These are phyloP conservation scores for Exaiptasia diaphana DNA, from an alignment of 64 coral and sea anemone genomes.

Conservation along the genomic window DNA sequence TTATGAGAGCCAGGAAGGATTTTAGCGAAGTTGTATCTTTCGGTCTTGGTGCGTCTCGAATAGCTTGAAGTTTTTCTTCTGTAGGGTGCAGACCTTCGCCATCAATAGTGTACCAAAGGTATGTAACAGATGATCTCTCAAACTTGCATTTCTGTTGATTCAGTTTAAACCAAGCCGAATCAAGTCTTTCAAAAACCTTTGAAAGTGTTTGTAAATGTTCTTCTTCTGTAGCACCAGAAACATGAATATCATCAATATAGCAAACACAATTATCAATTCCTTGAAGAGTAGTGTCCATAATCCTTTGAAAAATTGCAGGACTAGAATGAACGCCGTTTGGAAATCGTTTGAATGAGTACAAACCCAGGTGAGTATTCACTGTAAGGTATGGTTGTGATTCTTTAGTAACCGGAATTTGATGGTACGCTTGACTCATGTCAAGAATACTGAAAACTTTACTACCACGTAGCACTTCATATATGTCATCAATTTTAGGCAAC, in stretches of 20 bases:
- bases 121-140: constrained; percentile 3
- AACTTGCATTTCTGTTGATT: constrained; percentile 14
- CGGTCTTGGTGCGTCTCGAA: constrained; percentile 28
- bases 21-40: constrained; percentile 51
- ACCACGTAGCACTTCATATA: constrained; percentile 37
- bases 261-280: constrained; percentile 29
- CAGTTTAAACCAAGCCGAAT: constrained; percentile 3
- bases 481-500: constrained; percentile 64
- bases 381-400: constrained; percentile 31
- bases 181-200: constrained; percentile 35
- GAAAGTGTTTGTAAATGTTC: constrained; percentile 47
- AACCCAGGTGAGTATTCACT: constrained; percentile 51
- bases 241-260: constrained; percentile 27
- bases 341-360: constrained; percentile 31
- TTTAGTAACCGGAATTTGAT: constrained; percentile 44
- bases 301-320: constrained; percentile 45
- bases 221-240: constrained; percentile 7
- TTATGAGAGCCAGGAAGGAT: constrained; percentile 47
- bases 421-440: constrained; percentile 55
- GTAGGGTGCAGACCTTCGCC: constrained; percentile 30
- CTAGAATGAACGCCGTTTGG: constrained; percentile 48
- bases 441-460: constrained; percentile 32
- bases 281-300: constrained; percentile 27
- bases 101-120: background rate
- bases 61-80: constrained; percentile 19